Conservation (phyloP, 1,140 invertebrate genomes). For the Orussus abietinus region DNA sequence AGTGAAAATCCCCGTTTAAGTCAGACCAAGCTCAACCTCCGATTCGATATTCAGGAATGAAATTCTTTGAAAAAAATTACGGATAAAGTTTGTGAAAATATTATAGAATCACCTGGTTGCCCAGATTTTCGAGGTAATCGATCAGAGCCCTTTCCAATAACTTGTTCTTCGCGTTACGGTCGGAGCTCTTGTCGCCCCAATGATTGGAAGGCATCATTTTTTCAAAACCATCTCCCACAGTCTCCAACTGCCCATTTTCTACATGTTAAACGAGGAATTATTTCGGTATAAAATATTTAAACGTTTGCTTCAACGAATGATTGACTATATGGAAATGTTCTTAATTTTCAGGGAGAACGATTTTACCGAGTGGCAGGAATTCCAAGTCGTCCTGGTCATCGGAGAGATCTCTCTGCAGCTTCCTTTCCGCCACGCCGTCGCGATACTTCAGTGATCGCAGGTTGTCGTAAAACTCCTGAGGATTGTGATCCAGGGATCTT, state of each 20-base stretch:
- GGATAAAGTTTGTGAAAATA: too few species aligned
- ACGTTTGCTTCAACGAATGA: constrained; percentile 7
- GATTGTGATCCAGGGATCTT: constrained; percentile 33
- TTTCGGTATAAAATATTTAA: constrained; percentile 1
- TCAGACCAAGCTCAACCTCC: too few species aligned
- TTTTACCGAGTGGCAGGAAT: constrained; percentile 34
- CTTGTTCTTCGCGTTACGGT: too few species aligned
- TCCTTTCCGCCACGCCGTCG: constrained; percentile 26
- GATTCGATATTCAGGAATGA: too few species aligned
- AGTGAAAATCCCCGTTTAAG: too few species aligned
- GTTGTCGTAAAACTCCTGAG: constrained; percentile 38
- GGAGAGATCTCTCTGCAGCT: constrained; percentile 27
- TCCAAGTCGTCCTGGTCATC: constrained; percentile 32
- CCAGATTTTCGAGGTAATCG: too few species aligned
- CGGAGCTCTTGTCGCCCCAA: too few species aligned
- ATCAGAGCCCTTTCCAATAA: too few species aligned
- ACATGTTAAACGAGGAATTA: constrained; percentile 10
- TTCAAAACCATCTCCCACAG: constrained; percentile 40
- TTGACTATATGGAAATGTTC: constrained; percentile 3
- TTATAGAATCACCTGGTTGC: too few species aligned
- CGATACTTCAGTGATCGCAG: constrained; percentile 37
- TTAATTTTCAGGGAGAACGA: not conserved
- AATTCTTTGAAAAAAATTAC: too few species aligned
- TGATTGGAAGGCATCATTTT: too few species aligned
- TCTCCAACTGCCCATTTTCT: constrained; percentile 43